phyloP scores from a whole-genome alignment of 2,797 vertebrate species.

The Remorina albescens region DNA sequence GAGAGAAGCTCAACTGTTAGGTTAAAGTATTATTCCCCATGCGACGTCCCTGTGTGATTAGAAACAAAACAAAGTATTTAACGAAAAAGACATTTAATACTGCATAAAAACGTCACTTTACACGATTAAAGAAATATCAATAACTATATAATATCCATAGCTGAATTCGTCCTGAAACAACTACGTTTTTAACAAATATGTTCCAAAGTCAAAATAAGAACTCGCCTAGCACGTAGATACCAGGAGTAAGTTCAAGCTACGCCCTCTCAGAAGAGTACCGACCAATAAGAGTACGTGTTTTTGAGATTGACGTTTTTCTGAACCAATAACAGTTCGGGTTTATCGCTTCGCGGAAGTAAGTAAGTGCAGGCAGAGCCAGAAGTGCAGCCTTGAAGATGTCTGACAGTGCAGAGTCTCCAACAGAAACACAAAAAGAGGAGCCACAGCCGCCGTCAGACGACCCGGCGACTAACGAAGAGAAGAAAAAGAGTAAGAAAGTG shows the following conservation, averaged over 20 bases:
- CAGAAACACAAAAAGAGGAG: slow-evolving; percentile 83
- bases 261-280: not conserved
- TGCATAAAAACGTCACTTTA: not conserved
- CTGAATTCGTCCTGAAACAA: not conserved
- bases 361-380: not conserved
- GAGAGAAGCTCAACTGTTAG: slow-evolving; percentile 22
- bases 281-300: slow-evolving; percentile 54
- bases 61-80: too few species aligned
- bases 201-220: slow-evolving; percentile 12
- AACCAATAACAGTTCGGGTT: slow-evolving; percentile 51
- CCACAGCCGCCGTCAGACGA: slow-evolving; percentile 77
- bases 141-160: not conserved
- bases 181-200: not conserved
- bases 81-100: not conserved
- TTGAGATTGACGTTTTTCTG: slow-evolving; percentile 34
- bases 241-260: slow-evolving; percentile 9
- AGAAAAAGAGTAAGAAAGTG: slow-evolving; percentile 85
- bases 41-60: slow-evolving; percentile 45
- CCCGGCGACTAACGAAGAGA: slow-evolving; percentile 77
- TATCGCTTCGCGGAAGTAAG: not conserved
- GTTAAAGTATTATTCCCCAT: slow-evolving; percentile 39
- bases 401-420: slow-evolving; percentile 83
- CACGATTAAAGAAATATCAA: not conserved
- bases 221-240: slow-evolving; percentile 41
- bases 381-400: slow-evolving; percentile 78